Evolutionary conservation across 2,888 invertebrate species (phyloP).

Genomic region (Philonicus albiceps): DNA sequence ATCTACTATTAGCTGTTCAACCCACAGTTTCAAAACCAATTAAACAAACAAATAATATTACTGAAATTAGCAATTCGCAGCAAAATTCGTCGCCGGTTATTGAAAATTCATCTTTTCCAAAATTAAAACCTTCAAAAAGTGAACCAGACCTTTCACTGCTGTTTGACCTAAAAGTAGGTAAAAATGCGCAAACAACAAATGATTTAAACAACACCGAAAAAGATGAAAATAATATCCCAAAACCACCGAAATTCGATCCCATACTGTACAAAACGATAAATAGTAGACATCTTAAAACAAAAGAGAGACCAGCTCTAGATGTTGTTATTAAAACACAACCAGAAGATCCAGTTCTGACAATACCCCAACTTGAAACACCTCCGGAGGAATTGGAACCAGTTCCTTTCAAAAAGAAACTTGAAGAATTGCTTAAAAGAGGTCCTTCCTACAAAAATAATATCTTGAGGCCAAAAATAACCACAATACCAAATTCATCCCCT

Average conservation of each 20-base stretch:
- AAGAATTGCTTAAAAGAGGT: slow-evolving; percentile 57
- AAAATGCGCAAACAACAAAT: slow-evolving; percentile 19
- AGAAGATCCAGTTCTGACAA: not conserved
- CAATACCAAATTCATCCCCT: not conserved
- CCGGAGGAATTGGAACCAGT: slow-evolving; percentile 41
- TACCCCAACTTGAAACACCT: not conserved
- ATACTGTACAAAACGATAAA: slow-evolving; percentile 58
- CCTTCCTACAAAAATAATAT: slow-evolving; percentile 54
- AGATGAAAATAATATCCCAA: slow-evolving; percentile 53
- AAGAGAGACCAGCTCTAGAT: slow-evolving; percentile 55
- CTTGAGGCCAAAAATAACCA: not conserved
- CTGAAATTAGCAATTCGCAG: not conserved
- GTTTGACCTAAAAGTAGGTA: slow-evolving; percentile 52
- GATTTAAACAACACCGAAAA: not conserved
- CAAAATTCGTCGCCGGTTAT: not conserved
- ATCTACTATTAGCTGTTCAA: slow-evolving; percentile 50
- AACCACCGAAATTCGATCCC: slow-evolving; percentile 60
- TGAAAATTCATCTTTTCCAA: not conserved
- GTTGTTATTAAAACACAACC: slow-evolving; percentile 8
- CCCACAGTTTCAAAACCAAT: not conserved
- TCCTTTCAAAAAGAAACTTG: slow-evolving; percentile 58
- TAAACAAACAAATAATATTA: not conserved
- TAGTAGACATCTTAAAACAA: slow-evolving; percentile 50
- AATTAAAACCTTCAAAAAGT: slow-evolving; percentile 57
- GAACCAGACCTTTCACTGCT: slow-evolving; percentile 56